Base-by-base conservation (phyloP, 1,140 invertebrate species). In the Vanessa tameamea region DNA sequence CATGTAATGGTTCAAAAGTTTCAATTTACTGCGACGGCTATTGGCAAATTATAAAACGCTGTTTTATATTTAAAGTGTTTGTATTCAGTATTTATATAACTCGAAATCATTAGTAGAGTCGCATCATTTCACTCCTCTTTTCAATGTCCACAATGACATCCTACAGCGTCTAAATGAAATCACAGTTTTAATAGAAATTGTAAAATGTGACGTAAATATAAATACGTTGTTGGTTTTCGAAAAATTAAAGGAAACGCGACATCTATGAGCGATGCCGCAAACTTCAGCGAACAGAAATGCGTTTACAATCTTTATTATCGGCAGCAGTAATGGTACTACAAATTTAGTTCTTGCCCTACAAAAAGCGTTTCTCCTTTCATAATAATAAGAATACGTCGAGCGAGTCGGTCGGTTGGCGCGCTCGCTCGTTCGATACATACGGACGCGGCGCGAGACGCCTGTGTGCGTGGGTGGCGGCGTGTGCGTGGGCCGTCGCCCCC, bases 321-420 rank as follows among this genome's bases (percentile, higher is more conserved):
- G 82, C 84, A 82, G 82, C 82, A 75, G 89, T 90, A 89, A 92
- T 91, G 80, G 83, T 82, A 88, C 88, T 85, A 90, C 89, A 89
- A 89, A 91, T 92, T 92, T 92, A 92, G 91, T 91, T 91, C 88
- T 91, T 92, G 91, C 89, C 91, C 91, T 92, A 92, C 91, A 92
- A 92, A 92, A 92, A 92, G 88, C 89, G 90, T 92, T 92, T 92
- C 90, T 92, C 89, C 89, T 92, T 92, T 92, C 90, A 91, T 92
- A 90, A 91, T 92, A 92, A 92, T 92, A 92, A 92, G 89, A 92
- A 92, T 92, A 92, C 89, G 87, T 82, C 85, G 90, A 89, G 87
- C 88, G 90, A 86, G 87, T 87, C 87, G 86, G 85, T 87, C 83
- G 84, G 88, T 82, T 87, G 83, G 85, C 84, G 87, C 84, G 84